phyloP scores from a whole-genome alignment of 2,113 vertebrate species.

The Syngnathoides biaculeatus region DNA sequence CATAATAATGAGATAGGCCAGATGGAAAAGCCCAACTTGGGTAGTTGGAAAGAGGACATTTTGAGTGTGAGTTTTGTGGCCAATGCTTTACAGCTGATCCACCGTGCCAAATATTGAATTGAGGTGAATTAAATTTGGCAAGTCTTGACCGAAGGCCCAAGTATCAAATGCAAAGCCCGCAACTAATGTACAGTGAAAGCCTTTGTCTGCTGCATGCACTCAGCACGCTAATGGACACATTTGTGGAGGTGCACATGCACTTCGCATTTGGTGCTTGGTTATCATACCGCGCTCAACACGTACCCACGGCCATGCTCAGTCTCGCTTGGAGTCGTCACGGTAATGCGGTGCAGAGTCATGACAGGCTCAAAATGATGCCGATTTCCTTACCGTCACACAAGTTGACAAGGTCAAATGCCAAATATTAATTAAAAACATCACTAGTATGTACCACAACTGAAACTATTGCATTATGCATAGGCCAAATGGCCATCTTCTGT shows the following conservation, averaged over 20 bases:
- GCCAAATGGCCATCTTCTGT: background rate
- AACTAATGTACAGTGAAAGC: background rate
- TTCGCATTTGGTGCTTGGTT: no score
- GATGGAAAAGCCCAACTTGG: no score
- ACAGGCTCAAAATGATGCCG: background rate
- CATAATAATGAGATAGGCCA: no score
- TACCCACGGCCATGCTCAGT: background rate
- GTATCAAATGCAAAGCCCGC: no score
- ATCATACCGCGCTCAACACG: background rate
- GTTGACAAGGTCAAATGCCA: background rate
- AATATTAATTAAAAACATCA: slow-evolving; percentile 1
- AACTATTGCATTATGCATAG: background rate
- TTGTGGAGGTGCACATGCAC: background rate
- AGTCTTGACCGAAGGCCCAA: no score
- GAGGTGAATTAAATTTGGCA: no score
- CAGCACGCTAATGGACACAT: background rate
- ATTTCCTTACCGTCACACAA: background rate
- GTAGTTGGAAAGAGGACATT: no score
- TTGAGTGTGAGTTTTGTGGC: no score
- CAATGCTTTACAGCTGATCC: no score
- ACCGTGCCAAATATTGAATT: no score
- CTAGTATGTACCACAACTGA: background rate
- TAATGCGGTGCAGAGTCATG: background rate
- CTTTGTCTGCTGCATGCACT: background rate
- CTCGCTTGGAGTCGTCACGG: background rate